Base-by-base conservation (phyloP, 1,140 invertebrate genomes). In the Trachelipus rathkii region DNA sequence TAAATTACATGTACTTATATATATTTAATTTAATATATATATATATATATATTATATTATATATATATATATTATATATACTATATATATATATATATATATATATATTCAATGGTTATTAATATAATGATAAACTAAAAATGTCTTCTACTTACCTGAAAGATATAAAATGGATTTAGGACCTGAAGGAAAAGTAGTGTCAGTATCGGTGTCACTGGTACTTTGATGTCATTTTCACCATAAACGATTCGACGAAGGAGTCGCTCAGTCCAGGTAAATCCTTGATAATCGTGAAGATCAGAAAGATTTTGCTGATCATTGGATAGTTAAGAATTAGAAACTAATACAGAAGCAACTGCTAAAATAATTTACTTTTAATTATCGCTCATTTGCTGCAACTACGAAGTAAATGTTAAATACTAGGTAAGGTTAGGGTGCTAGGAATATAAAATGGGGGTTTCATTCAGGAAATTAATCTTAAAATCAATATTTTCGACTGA, bases 101-200 rank as follows among this genome's bases (percentile, higher is more conserved):
- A n/a, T n/a, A n/a, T n/a, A n/a, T n/a, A n/a, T n/a, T n/a, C n/a
- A n/a, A n/a, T n/a, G n/a, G n/a, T n/a, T n/a, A n/a, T n/a, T n/a
- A n/a, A n/a, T n/a, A n/a, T n/a, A n/a, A n/a, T n/a, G n/a, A n/a
- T n/a, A n/a, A n/a, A n/a, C n/a, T n/a, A n/a, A n/a, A n/a, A n/a
- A n/a, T n/a, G n/a, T n/a, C 1, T 33, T 6, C 33, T 33, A 33
- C 50, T 60, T 75, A 91, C 85, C 91, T 95, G 93, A 85, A 95
- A 95, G 82, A 97, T 89, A 85, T 97, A 97, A 86, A 97, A 97
- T 72, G 95, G 95, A 85, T 95, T 94, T 73, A 97, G 89, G 67
- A 93, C 90, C 87, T 93, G 92, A 71, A 92, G 87, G 72, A 90
- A 88, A 69, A 93, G 89, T 23, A 94, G 84, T 9, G 88, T 89